Evolutionary conservation across 2,113 vertebrate species (phyloP), one percentile per base, ranked within the genome.

Genomic region (Cisticola juncidis): DNA sequence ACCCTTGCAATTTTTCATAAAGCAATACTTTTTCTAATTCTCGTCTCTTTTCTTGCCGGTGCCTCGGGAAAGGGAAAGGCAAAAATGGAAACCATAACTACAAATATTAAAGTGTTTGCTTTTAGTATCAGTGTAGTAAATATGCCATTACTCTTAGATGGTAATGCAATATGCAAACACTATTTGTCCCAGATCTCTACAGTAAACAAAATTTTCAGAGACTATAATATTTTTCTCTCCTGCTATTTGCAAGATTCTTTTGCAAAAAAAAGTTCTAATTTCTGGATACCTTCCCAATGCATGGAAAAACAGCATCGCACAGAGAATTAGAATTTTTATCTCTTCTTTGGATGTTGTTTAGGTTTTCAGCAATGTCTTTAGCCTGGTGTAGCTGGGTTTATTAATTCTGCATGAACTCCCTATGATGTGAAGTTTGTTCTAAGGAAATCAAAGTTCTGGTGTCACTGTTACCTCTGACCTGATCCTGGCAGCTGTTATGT

Each of bases 1-100:
- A 53, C 53, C 82, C 86, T 83, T 77, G 74, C 61, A 48, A 78
- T 93, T 95, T 96, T 88, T 96, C 88, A 96, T 64, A 92, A 96
- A 92, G 62, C 78, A 92, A 94, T 92, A 78, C 31, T 81, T 85
- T 90, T 60, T 81, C 80, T 60, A 95, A 80, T 93, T 94, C 81
- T 79, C 21, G 9, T 66, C 54, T 74, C 61, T 87, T 84, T 92
- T 89, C 87, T 80, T 50, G 45, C 22, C 0, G 2, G 33, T 85
- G 70, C 81, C 69, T 60, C 57, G 9, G 65, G 91, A 93, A 86
- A 92, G 87, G 82, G 62, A 92, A 79, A 89, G 44, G 31, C 22
- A 82, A 80, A 90, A 81, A 81, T 57, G 83, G 73, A 82, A 86
- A 42, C 51, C 83, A 44, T 89, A 88, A 90, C 51, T 71, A 85